These are phyloP conservation scores for Drosophila persimilis DNA, from an alignment of 1,140 invertebrate genomes.

Conservation along the genomic window DNA sequence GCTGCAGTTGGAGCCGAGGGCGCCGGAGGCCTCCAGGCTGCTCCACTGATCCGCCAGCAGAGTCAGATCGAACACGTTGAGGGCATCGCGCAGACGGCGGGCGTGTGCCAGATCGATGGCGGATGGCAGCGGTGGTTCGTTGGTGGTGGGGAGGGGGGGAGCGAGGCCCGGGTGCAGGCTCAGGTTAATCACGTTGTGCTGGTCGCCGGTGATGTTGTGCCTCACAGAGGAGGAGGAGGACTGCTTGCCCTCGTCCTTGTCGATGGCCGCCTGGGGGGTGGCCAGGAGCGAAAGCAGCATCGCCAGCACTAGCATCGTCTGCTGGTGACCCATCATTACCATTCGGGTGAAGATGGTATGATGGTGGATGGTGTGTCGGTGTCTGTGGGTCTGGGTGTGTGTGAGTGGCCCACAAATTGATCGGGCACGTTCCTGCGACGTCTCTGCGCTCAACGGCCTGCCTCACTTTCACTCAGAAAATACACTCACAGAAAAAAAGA, in stretches of 20 bases:
- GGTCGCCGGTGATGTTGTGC: slow-evolving; percentile 30
- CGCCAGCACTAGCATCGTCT: slow-evolving; percentile 37
- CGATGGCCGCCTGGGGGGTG: slow-evolving; percentile 53
- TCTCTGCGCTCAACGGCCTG: slow-evolving; percentile 8
- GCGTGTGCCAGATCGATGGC: slow-evolving; percentile 53
- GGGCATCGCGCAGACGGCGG: slow-evolving; percentile 84
- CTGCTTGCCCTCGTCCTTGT: slow-evolving; percentile 61
- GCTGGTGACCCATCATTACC: too few relatives aligned
- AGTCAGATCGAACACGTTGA: slow-evolving; percentile 84
- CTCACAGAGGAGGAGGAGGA: slow-evolving; percentile 6
- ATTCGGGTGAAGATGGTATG: too few relatives aligned
- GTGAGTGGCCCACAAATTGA: slow-evolving; percentile 53
- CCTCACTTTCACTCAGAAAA: slow-evolving; percentile 51
- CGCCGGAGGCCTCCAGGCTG: slow-evolving; percentile 65
- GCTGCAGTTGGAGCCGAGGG: slow-evolving; percentile 83
- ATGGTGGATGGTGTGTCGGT: not conserved
- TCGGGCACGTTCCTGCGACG: slow-evolving; percentile 57
- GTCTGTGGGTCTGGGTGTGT: too few relatives aligned
- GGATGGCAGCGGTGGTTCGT: not conserved
- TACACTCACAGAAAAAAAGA: slow-evolving; percentile 44
- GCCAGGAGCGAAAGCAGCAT: slow-evolving; percentile 31
- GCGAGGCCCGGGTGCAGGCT: slow-evolving; percentile 51
- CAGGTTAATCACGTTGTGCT: slow-evolving; percentile 70
- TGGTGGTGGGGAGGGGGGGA: slow-evolving; percentile 1
- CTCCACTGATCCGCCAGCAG: slow-evolving; percentile 84